Evolutionary conservation across 2,113 vertebrate species (phyloP), one percentile per base, ranked within the genome.

Genomic region (Capra hircus): DNA sequence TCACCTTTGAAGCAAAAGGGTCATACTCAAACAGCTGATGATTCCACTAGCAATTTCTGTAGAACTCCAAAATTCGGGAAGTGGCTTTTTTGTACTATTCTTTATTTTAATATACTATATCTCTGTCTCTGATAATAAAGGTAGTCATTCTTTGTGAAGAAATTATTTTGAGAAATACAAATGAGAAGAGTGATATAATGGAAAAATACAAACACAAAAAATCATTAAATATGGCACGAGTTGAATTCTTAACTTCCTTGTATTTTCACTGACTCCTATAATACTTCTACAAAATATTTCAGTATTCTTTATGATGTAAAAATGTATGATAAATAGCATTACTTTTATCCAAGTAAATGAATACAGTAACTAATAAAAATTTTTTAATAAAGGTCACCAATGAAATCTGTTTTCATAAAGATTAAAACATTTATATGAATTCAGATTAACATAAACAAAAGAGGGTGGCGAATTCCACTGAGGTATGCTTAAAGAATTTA

Each of bases 81-180:
- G 4, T 45, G 6, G 1, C 6, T 94, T 84, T 21, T 30, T 87
- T 48, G n/a, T 67, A 80, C 16, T 74, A 21, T 23, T 71, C 50
- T 55, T 43, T 89, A 45, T 78, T 96, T 95, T 48, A 95, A 43
- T 43, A 43, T 7, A 52, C 33, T 62, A 15, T 62, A 2, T 91
- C 40, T 62, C 36, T 52, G 27, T 64, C 43, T 36, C 28, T 77
- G 19, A 94, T 40, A 78, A 53, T 2, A 95, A 91, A 96, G 67
- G 2, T 36, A 83, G 64, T 25, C 40, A 48, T 55, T 91, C 50
- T 84, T 94, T 74, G 43, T 57, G 53, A 60, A 91, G 43, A 87
- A 89, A 87, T 93, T 86, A 97, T 90, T 97, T 92, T 64, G 36
- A 88, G 57, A 89, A 92, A 78, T 27, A 89, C 5, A 91, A 88